These are phyloP conservation scores for Xenopus laevis DNA, from an alignment of 2,113 vertebrate genomes.

Conservation along the genomic window DNA sequence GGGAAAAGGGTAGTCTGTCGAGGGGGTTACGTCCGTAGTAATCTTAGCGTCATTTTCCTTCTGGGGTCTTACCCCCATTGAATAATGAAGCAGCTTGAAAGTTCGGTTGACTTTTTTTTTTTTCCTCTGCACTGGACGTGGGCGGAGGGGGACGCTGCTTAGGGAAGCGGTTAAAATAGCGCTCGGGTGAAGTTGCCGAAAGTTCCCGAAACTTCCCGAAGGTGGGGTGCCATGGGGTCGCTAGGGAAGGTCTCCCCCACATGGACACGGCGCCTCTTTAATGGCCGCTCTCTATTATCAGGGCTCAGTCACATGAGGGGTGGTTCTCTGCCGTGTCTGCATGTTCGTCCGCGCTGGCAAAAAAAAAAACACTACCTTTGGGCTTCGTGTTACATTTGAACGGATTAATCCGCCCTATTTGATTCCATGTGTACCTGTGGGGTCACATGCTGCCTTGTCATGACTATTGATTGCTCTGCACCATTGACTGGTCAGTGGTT, in stretches of 20 bases:
- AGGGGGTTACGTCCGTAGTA: not conserved
- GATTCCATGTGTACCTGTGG: no score
- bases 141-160: slow-evolving; percentile 11
- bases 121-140: slow-evolving; percentile 1
- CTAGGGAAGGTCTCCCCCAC: not conserved
- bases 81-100: not conserved
- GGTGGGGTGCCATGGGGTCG: not conserved
- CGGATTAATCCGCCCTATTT: no score
- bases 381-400: not conserved
- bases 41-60: not conserved
- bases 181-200: slow-evolving; percentile 26
- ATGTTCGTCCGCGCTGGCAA: slow-evolving; percentile 46
- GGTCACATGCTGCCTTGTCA: no score
- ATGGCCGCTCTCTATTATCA: slow-evolving; percentile 24
- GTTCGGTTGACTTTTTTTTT: slow-evolving; percentile 39
- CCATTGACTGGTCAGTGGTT: not conserved
- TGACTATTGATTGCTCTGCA: slow-evolving; percentile 2
- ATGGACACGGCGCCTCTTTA: not conserved
- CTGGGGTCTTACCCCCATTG: not conserved
- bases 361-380: not conserved
- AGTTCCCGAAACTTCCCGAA: slow-evolving; percentile 28
- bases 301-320: slow-evolving; percentile 2
- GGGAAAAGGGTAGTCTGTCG: not conserved
- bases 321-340: not conserved
- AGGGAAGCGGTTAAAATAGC: slow-evolving; percentile 55